Percentiles rank a stretch among this genome's conserved stretches.
These are phyloP conservation scores for Sterna hirundo DNA, from an alignment of 2,113 vertebrate genomes.

Conservation along the genomic window DNA sequence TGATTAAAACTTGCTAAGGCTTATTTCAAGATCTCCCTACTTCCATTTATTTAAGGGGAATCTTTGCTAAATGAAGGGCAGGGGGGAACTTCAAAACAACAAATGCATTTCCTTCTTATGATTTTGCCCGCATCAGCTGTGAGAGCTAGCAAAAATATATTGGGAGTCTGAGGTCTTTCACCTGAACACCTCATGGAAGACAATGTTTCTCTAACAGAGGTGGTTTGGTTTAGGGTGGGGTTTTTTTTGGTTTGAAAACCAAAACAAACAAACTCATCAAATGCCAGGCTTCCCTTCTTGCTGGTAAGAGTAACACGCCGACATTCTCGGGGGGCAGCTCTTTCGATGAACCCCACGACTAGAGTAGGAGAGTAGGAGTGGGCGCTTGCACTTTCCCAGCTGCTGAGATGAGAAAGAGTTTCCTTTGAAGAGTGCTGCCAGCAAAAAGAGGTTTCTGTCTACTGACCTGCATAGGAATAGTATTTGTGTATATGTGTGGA, in stretches of 20 bases:
- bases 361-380: not conserved
- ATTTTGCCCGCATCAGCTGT: not conserved
- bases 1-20: constrained; percentile 71
- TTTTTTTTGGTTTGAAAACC: not conserved
- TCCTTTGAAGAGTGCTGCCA: not conserved
- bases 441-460: not conserved
- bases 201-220: not conserved
- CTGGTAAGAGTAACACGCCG: not conserved
- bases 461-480: not conserved
- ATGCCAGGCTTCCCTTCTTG: not conserved
- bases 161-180: not conserved
- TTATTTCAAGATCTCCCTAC: constrained; percentile 64
- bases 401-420: not conserved
- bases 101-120: not conserved
- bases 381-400: not conserved
- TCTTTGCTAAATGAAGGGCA: not conserved
- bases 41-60: constrained; percentile 50
- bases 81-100: not conserved
- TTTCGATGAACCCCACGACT: not conserved
- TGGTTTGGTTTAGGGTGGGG: not conserved
- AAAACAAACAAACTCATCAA: not conserved
- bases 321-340: not conserved
- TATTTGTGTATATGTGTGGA: not conserved
- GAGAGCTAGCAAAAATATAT: not conserved
- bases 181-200: not conserved